Base-by-base conservation (phyloP, 2,888 invertebrate genomes). In the Philopedon plagiatum region DNA sequence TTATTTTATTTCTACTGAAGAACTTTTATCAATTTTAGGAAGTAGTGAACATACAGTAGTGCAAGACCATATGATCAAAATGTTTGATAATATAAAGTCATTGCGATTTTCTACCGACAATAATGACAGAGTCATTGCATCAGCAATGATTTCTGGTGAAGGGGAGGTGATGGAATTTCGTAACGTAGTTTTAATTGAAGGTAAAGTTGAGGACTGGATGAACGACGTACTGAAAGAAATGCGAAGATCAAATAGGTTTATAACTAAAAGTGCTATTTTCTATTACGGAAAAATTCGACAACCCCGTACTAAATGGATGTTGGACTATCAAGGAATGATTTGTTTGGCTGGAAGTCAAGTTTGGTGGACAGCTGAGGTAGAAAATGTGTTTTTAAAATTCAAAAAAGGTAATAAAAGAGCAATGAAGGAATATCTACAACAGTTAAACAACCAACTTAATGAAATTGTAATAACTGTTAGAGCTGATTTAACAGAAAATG, bases 331-430 rank as follows among this genome's bases (percentile, higher is more conserved):
- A 83, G 97, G 97, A 60, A 86, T 85, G 85, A 78, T 86, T 5
- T 83, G 84, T 67, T 75, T 86, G 49, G 94, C 93, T 0, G 94
- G 94, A 0, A 95, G 95, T 87, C 93, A 94, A 79, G 93, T 97
- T 1, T 97, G 97, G 97, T 97, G 97, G 97, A 97, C 97, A 0
- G 95, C 95, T 5, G 97, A 97, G 84, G 95, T 96, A 0, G 97
- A 97, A 82, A 94, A 97, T 81, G 94, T 95, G 0, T 97, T 97
- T 83, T 85, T 83, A 3, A 92, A 90, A 81, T 90, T 92, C 49
- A 87, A 89, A 5, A 89, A 88, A 73, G 95, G 96, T 2, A 90
- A 93, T 76, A 95, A 96, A 83, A 87, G 93, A 9, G 95, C 96
- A 0, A 96, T 97, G 95, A 97, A 96, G 85, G 93, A 96, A 81